Evolutionary conservation across 2,113 vertebrate species (phyloP).

Genomic region (Paralichthys olivaceus): DNA sequence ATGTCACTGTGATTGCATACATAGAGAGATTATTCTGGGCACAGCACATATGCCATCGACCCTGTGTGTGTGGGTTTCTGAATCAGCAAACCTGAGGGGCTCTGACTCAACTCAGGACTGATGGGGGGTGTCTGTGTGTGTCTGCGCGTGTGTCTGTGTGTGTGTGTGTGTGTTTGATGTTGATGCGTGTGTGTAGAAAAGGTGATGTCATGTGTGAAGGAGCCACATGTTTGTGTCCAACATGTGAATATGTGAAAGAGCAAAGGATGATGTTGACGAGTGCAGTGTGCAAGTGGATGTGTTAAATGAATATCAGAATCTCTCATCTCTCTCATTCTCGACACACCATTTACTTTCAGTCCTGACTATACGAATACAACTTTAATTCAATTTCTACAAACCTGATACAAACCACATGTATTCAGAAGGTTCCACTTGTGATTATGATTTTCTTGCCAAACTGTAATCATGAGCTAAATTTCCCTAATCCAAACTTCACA

Average conservation of each 20-base stretch:
- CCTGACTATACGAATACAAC: conserved; percentile 1
- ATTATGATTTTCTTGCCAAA: conserved; percentile 25
- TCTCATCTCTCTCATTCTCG: conserved; percentile 1
- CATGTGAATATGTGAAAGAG: conserved; percentile 53
- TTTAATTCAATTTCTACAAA: conserved; percentile 1
- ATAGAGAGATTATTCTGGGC: conserved; percentile 25
- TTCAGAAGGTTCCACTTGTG: background rate
- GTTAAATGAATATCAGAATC: conserved; percentile 9
- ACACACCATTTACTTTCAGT: background rate
- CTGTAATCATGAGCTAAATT: background rate
- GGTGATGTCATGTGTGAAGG: conserved; percentile 44
- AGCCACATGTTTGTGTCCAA: conserved; percentile 40
- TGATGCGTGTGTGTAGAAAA: conserved; percentile 28
- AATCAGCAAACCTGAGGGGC: conserved; percentile 62
- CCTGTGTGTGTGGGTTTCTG: conserved; percentile 31
- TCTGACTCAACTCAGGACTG: conserved; percentile 64
- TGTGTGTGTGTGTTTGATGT: conserved; percentile 18
- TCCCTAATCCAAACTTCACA: background rate
- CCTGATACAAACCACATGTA: conserved; percentile 16
- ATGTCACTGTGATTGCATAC: conserved; percentile 33
- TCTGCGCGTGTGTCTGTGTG: background rate
- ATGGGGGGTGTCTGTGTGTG: conserved; percentile 21
- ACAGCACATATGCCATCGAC: conserved; percentile 8
- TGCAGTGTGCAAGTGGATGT: background rate
- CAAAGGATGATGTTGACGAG: conserved; percentile 38